These are phyloP conservation scores for Nasonia vitripennis DNA, from an alignment of 1,140 invertebrate species.

Conservation along the genomic window DNA sequence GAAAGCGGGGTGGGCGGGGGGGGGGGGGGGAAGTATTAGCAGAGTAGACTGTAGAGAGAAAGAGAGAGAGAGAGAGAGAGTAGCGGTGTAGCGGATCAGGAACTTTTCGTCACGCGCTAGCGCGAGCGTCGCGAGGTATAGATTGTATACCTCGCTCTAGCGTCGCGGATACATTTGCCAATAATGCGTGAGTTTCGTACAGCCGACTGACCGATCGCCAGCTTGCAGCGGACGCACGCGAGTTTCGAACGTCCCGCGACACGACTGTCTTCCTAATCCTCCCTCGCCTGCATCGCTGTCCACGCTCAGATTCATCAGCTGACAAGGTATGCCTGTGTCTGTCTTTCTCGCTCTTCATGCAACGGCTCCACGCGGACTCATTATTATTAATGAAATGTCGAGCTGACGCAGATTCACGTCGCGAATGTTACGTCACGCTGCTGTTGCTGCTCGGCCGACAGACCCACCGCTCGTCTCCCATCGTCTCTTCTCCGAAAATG, in stretches of 20 bases:
- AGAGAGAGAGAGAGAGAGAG: too few species aligned
- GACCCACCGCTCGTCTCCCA: background rate
- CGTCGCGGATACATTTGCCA: background rate
- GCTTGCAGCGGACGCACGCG: background rate
- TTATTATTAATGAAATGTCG: background rate
- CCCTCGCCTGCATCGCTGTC: background rate
- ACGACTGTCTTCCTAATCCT: background rate
- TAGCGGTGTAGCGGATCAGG: too few species aligned
- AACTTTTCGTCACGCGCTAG: slow-evolving; percentile 7
- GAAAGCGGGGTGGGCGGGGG: background rate
- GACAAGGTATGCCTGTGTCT: background rate
- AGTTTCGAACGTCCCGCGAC: background rate
- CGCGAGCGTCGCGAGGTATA: background rate
- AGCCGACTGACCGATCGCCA: background rate
- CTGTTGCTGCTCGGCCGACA: background rate
- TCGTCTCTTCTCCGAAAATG: background rate
- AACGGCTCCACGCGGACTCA: background rate
- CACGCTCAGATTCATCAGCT: background rate
- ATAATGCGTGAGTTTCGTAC: slow-evolving; percentile 40
- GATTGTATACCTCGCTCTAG: background rate
- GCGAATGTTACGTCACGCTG: slow-evolving; percentile 1
- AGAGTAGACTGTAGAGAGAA: too few species aligned
- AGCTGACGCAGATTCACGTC: background rate
- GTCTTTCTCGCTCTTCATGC: too few species aligned
- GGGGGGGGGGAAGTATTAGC: background rate